Percentiles rank a stretch among this genome's conserved stretches.
phyloP scores from a whole-genome alignment of 2,113 vertebrate species.

The Ptilonorhynchus violaceus region DNA sequence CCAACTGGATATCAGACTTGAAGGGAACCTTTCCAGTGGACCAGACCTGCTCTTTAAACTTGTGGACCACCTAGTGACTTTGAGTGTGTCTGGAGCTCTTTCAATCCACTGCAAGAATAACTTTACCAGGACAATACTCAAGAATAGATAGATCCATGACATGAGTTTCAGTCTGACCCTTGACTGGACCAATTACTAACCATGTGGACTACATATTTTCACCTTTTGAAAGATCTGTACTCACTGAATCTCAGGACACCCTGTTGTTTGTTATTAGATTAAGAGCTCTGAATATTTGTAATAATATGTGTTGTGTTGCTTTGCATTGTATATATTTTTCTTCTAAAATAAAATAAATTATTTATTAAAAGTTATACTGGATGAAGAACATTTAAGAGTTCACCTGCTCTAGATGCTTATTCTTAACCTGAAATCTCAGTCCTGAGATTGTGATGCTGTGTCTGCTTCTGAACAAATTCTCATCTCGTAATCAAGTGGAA shows the following conservation, averaged over 20 bases:
- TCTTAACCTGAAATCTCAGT: conserved; percentile 1
- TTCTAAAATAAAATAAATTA: conserved; percentile 56
- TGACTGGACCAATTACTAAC: conserved; percentile 50
- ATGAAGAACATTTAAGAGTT: conserved; percentile 35
- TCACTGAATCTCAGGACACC: conserved; percentile 67
- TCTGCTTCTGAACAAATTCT: neutral
- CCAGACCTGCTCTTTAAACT: conserved; percentile 66
- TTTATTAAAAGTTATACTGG: conserved; percentile 26
- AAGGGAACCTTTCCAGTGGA: conserved; percentile 63
- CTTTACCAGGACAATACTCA: conserved; percentile 62
- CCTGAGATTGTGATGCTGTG: neutral
- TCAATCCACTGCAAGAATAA: conserved; percentile 67
- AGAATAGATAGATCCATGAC: conserved; percentile 68
- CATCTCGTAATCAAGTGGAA: neutral
- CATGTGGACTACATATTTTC: conserved; percentile 50
- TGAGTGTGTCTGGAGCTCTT: conserved; percentile 67
- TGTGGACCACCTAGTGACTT: conserved; percentile 65
- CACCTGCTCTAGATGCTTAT: conserved; percentile 14
- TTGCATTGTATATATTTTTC: conserved; percentile 48
- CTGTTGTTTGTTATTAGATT: conserved; percentile 58
- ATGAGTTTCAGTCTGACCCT: conserved; percentile 53
- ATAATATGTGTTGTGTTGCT: conserved; percentile 49
- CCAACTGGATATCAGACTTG: conserved; percentile 69
- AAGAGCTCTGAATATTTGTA: conserved; percentile 67
- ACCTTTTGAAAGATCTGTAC: conserved; percentile 59